Evolutionary conservation across 30 jellyfish, hydroid and myxozoan genomes (phyloP).

Genomic region (Rhopilema esculentum): DNA sequence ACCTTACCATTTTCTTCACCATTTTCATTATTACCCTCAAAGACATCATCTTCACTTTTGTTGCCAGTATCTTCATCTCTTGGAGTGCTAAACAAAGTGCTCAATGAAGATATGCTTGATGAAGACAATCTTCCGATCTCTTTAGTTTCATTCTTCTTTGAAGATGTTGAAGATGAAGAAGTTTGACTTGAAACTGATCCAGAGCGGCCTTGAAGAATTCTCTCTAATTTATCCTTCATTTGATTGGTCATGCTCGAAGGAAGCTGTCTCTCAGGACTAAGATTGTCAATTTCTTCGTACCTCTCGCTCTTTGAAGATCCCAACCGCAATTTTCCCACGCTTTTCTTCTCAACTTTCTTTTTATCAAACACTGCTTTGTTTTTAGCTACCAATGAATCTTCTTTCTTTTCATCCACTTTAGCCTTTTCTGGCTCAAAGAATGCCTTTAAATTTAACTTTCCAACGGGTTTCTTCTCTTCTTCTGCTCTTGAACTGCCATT

Average conservation of each 20-base stretch:
- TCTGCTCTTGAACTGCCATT: background rate
- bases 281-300: slow-evolving; percentile 53
- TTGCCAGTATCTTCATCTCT: slow-evolving; percentile 35
- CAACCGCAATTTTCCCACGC: slow-evolving; percentile 47
- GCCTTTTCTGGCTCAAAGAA: slow-evolving; percentile 7
- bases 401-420: background rate
- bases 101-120: slow-evolving; percentile 58
- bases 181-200: slow-evolving; percentile 61
- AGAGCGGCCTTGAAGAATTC: slow-evolving; percentile 59
- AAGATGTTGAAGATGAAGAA: slow-evolving; percentile 33
- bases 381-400: slow-evolving; percentile 47
- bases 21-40: background rate
- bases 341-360: slow-evolving; percentile 20
- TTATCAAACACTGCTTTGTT: slow-evolving; percentile 58
- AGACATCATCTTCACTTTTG: slow-evolving; percentile 29
- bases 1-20: slow-evolving; percentile 18
- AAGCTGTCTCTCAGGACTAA: slow-evolving; percentile 54
- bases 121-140: slow-evolving; percentile 50
- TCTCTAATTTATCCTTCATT: slow-evolving; percentile 64
- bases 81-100: slow-evolving; percentile 15
- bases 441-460: slow-evolving; percentile 26
- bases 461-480: slow-evolving; percentile 8
- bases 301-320: slow-evolving; percentile 52
- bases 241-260: slow-evolving; percentile 62
- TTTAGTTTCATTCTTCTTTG: slow-evolving; percentile 38